phyloP scores from a whole-genome alignment of 2,113 vertebrate species.

The Neodon shergylaensis region DNA sequence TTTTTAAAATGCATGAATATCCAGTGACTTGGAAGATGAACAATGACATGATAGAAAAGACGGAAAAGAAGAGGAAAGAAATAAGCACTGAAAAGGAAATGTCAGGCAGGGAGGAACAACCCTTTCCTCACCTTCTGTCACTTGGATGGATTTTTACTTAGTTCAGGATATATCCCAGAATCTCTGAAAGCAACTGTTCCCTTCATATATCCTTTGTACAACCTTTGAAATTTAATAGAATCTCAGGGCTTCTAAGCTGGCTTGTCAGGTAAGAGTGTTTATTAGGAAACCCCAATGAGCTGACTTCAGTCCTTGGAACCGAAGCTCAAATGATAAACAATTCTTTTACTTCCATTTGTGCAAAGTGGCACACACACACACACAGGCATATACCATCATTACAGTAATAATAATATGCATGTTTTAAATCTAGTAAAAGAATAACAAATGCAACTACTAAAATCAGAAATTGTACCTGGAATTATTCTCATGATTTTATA shows the following conservation, averaged over 20 bases:
- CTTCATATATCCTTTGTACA: background rate
- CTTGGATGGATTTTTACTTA: background rate
- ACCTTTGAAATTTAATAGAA: background rate
- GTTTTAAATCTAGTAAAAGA: background rate
- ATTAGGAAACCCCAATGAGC: background rate
- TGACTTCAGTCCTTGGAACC: background rate
- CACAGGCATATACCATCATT: background rate
- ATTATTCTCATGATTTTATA: conserved; percentile 6
- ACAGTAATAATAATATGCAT: background rate
- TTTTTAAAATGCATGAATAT: background rate
- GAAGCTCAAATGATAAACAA: too few relatives aligned
- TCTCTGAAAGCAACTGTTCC: background rate
- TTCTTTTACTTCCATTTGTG: background rate
- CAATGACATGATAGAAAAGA: background rate
- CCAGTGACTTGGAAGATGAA: background rate
- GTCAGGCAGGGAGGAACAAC: background rate
- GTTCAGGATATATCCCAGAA: background rate
- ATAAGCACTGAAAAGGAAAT: background rate
- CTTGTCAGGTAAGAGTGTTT: background rate
- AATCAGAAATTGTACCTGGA: background rate
- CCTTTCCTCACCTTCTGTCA: background rate
- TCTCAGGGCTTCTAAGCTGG: background rate
- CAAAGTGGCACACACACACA: too few relatives aligned
- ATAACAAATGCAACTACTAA: background rate
- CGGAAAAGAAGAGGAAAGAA: background rate